These are phyloP conservation scores for Neodon shergylaensis DNA, from an alignment of 2,113 vertebrate species.

Conservation along the genomic window DNA sequence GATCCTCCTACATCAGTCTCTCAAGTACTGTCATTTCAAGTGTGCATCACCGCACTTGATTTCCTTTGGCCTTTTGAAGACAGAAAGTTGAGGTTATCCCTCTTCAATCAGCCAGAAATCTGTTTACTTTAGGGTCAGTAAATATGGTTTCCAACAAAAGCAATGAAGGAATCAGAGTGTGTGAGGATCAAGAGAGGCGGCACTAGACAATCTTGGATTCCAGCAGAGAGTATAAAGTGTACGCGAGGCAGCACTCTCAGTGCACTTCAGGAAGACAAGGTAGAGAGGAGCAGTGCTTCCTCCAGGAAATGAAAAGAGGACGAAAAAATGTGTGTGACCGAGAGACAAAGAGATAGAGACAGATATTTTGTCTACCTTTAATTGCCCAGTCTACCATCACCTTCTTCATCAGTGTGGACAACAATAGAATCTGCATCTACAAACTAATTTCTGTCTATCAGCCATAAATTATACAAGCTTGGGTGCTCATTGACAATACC, in stretches of 20 bases:
- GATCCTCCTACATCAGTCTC: neutral
- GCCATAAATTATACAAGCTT: neutral
- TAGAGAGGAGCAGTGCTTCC: neutral
- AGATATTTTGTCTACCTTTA: neutral
- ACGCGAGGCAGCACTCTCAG: neutral
- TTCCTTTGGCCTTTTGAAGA: neutral
- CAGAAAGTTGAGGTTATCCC: neutral
- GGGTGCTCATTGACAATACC: neutral
- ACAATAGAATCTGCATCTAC: neutral
- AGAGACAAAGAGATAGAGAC: neutral
- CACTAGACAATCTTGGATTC: too few species aligned
- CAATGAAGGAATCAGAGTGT: neutral
- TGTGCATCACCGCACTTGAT: neutral
- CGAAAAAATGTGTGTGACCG: too few species aligned
- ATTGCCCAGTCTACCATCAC: neutral
- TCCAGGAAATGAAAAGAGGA: neutral
- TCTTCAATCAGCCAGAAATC: neutral
- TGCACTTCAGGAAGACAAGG: neutral
- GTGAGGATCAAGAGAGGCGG: neutral
- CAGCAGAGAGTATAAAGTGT: neutral
- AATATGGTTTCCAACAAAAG: neutral
- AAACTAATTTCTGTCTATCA: neutral
- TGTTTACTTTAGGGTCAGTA: slow-evolving; percentile 47
- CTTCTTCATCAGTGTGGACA: neutral
- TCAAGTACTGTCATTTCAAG: neutral